Base-by-base conservation (phyloP, 2,888 invertebrate species). In the Scaptomyza tumidula region DNA sequence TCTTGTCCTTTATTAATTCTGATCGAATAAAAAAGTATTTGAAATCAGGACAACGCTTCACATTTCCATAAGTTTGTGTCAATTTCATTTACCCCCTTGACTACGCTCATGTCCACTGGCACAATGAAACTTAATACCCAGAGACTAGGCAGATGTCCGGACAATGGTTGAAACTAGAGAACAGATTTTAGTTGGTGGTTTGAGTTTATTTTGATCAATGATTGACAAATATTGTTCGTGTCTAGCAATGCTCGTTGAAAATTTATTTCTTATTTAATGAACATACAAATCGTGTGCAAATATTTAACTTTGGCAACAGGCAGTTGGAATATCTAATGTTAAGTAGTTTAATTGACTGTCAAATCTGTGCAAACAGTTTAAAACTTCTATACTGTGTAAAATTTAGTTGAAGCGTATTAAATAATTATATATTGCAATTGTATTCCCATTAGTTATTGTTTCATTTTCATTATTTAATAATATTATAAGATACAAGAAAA, bases 151-250 rank as follows among this genome's bases (percentile, higher is more conserved):
- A 10, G 16, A 19, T 9, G n/a, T 7, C 6, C 35, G 14, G 35
- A 2, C 27, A 46, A 53, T n/a, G 33, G 27, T 35, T 3, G 5
- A 4, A 6, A 29, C 29, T 14, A 13, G 9, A 37, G 19, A 46
- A 10, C 35, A 27, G 37, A n/a, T 46, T 45, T 54, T 4, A n/a
- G 35, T 24, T 46, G 13, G 31, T 16, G 31, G 43, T 16, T 11
- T 13, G 1, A 14, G 35, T 14, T 45, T 33, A 49, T 35, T 44
- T 59, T 71, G 58, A 64, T 61, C 59, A 62, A 52, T 57, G 43
- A 39, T 64, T 41, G 13, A 44, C 63, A 79, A 82, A 73, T 73
- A 76, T 75, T 68, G 53, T 11, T 24, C n/a, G 6, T 4, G 14
- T 10, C 24, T 44, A 10, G 35, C 43, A 27, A 63, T 71, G 58